Percentiles rank a stretch among this genome's conserved stretches.
These are phyloP conservation scores for Sesamia inferens DNA, from an alignment of 2,888 invertebrate species.

Conservation along the genomic window DNA sequence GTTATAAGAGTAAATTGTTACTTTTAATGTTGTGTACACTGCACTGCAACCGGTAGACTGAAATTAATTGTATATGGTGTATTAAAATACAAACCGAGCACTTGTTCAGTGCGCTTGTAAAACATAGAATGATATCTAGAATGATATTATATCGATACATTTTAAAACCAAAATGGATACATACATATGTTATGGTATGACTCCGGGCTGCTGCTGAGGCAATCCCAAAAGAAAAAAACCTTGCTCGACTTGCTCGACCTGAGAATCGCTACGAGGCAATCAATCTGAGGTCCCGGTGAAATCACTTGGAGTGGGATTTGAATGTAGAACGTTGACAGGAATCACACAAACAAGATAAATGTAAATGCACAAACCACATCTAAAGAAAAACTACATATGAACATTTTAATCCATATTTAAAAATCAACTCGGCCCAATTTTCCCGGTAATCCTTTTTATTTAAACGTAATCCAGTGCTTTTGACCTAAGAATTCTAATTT, in stretches of 20 bases:
- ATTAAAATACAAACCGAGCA: neutral
- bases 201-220: neutral
- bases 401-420: conserved; percentile 15
- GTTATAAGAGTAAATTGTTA: neutral
- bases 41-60: neutral
- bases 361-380: conserved; percentile 12
- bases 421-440: conserved; percentile 8
- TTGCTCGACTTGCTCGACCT: neutral
- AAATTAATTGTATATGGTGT: conserved; percentile 22
- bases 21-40: conserved; percentile 9
- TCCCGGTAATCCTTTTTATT: conserved; percentile 1
- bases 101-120: neutral
- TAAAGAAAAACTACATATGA: conserved; percentile 15
- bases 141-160: neutral
- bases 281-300: conserved; percentile 4
- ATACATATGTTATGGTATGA: neutral
- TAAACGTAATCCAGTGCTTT: conserved; percentile 19
- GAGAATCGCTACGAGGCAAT: neutral
- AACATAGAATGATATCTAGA: neutral
- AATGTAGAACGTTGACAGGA: conserved; percentile 34
- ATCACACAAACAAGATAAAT: neutral
- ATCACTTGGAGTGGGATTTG: neutral
- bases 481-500: conserved; percentile 7
- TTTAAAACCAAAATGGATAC: neutral
- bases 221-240: neutral